Percentiles rank a stretch among this genome's conserved stretches.
Evolutionary conservation across 2,888 invertebrate species (phyloP).

Genomic region (Seira sanloemensis): DNA sequence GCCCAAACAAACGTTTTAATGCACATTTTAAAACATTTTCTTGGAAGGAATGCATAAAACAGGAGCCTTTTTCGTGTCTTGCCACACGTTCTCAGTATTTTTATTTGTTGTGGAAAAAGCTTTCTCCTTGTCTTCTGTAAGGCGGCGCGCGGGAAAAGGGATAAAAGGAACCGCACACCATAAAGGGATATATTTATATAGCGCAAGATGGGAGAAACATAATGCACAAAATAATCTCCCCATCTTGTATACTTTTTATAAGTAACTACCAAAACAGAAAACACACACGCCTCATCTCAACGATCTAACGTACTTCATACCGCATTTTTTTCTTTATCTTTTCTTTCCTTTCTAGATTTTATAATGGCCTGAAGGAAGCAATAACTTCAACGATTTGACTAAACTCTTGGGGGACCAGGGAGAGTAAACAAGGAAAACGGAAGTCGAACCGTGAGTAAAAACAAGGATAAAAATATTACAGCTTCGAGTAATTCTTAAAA

Average conservation of each 20-base stretch:
- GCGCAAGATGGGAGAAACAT: not conserved
- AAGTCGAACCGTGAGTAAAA: not conserved
- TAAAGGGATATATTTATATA: conserved; percentile 19
- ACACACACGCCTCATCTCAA: not conserved
- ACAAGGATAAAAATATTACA: not conserved
- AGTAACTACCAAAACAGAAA: not conserved
- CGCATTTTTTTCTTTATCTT: conserved; percentile 1
- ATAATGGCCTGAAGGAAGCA: conserved; percentile 48
- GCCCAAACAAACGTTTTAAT: not conserved
- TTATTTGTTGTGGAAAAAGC: too few species aligned
- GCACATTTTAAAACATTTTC: conserved; percentile 22
- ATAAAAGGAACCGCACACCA: conserved; percentile 24
- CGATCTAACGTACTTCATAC: conserved; percentile 13
- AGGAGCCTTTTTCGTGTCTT: too few species aligned
- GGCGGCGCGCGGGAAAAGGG: not conserved
- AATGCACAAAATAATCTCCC: conserved; percentile 36
- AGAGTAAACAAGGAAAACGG: conserved; percentile 14
- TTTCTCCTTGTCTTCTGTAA: too few species aligned
- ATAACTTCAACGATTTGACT: conserved; percentile 42
- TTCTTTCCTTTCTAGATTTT: conserved; percentile 22
- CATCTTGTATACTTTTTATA: conserved; percentile 3
- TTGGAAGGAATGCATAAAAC: not conserved
- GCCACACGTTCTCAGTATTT: too few species aligned
- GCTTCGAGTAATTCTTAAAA: not conserved
- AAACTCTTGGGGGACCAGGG: conserved; percentile 48